Conservation (phyloP, 2,797 vertebrate species). For the Acipenser transmontanus region DNA sequence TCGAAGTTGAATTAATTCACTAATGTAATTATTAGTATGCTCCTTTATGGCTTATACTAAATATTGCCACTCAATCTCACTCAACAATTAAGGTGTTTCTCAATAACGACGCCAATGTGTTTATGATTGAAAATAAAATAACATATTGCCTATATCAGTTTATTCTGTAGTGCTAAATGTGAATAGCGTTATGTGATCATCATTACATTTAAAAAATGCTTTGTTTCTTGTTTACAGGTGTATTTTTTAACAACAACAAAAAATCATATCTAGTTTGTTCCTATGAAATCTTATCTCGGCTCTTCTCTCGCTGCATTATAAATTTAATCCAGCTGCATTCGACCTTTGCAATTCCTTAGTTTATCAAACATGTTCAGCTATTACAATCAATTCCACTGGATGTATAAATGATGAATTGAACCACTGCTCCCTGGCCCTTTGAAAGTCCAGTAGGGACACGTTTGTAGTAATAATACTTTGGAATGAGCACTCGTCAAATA, state of each 20-base stretch:
- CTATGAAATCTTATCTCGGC: not conserved
- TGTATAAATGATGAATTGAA: conserved; percentile 95
- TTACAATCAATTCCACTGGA: conserved; percentile 80
- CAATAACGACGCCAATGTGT: conserved; percentile 2
- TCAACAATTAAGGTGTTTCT: conserved; percentile 32
- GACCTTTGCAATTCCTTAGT: conserved; percentile 51
- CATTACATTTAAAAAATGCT: no score
- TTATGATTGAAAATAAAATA: no score
- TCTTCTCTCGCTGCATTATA: not conserved
- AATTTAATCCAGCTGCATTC: conserved; percentile 14
- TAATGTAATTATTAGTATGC: conserved; percentile 55
- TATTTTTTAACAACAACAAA: conserved; percentile 7
- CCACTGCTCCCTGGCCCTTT: conserved; percentile 82
- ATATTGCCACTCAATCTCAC: conserved; percentile 56
- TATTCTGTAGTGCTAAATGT: no score
- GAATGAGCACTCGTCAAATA: conserved; percentile 97
- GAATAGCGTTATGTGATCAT: no score
- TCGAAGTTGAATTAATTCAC: conserved; percentile 67
- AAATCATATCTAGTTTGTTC: not conserved
- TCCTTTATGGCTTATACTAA: conserved; percentile 53
- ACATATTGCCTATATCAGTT: no score
- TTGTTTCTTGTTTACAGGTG: not conserved
- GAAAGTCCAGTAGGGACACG: conserved; percentile 79
- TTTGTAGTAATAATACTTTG: conserved; percentile 85
- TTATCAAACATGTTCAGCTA: conserved; percentile 64